Evolutionary conservation across 2,113 vertebrate species (phyloP), one percentile per base, ranked within the genome.

Genomic region (Pungitius pungitius): DNA sequence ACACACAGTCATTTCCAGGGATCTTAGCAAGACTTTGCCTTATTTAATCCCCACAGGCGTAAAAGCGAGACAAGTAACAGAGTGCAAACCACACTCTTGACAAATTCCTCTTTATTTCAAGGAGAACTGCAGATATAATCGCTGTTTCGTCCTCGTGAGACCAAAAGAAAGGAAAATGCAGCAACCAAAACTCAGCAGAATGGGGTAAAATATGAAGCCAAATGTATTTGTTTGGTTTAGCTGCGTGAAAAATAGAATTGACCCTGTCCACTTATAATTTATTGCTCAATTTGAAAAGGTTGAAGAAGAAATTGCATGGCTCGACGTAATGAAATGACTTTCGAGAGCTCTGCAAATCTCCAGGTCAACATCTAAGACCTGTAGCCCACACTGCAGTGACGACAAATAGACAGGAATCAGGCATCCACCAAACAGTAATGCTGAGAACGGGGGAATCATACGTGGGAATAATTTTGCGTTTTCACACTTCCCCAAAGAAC

Each of bases 51-150:
- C 68, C 62, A 64, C 69, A 78, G 79, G 73, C 70, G 60, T n/a
- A 83, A 73, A 72, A 69, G 30, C 79, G 69, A 78, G 61, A 74
- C 49, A 58, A 78, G 78, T 55, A 81, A 70, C 40, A 51, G 45
- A 52, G 73, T 42, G 68, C 64, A 85, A 72, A 80, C 52, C 71
- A 77, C 74, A 84, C 73, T 72, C 69, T n/a, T 37, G 70, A 88
- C 64, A 85, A 83, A 84, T 87, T 87, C 76, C 66, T 63, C 70
- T 82, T 82, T 68, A 86, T 81, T 77, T 85, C 49, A 39, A 57
- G 42, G 64, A 82, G 56, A 78, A 40, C 45, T 56, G 78, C 86
- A 91, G 81, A 89, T 84, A 87, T 81, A 35, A 72, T 76, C 45
- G 55, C 59, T 72, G 76, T 83, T 87, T 86, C 71, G 73, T 84